Percentiles rank a stretch among this genome's conserved stretches.
These are phyloP conservation scores for Scleropages formosus DNA, from an alignment of 2,797 vertebrate genomes.

Conservation along the genomic window DNA sequence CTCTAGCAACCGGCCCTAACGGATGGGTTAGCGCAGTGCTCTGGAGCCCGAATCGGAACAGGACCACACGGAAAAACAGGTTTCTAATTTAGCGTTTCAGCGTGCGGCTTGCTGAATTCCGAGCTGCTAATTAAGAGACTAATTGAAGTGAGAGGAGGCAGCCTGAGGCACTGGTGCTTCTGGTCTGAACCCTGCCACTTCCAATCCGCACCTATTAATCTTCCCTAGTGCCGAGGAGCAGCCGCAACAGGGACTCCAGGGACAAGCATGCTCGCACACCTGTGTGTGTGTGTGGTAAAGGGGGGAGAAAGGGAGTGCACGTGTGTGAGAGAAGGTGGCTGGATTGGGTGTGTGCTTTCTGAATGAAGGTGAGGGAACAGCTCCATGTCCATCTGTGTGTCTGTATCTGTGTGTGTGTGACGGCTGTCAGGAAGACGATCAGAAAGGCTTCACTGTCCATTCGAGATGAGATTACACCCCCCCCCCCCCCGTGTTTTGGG, in stretches of 20 bases:
- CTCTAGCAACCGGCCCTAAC: too few relatives aligned
- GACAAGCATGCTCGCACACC: too few relatives aligned
- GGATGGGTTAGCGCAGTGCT: background rate
- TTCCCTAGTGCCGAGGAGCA: constrained; percentile 6
- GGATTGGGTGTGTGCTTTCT: background rate
- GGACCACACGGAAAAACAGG: background rate
- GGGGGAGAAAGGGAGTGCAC: background rate
- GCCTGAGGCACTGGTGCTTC: background rate
- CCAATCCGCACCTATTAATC: constrained; percentile 29
- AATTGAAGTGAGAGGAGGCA: constrained; percentile 33
- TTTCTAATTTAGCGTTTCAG: background rate
- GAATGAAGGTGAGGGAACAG: background rate
- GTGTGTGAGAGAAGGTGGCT: background rate
- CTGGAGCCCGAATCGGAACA: background rate
- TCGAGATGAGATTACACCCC: background rate
- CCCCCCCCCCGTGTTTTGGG: too few relatives aligned
- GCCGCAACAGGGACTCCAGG: background rate
- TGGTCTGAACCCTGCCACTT: constrained; percentile 2
- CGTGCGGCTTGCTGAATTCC: background rate
- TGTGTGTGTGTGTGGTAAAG: background rate
- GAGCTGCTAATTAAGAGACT: constrained; percentile 38
- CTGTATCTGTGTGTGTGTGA: background rate
- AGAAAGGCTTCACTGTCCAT: too few relatives aligned
- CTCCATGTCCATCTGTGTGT: background rate
- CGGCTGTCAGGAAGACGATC: background rate